phyloP scores from a whole-genome alignment of 2,888 invertebrate genomes.

The Notodonta dromedarius region DNA sequence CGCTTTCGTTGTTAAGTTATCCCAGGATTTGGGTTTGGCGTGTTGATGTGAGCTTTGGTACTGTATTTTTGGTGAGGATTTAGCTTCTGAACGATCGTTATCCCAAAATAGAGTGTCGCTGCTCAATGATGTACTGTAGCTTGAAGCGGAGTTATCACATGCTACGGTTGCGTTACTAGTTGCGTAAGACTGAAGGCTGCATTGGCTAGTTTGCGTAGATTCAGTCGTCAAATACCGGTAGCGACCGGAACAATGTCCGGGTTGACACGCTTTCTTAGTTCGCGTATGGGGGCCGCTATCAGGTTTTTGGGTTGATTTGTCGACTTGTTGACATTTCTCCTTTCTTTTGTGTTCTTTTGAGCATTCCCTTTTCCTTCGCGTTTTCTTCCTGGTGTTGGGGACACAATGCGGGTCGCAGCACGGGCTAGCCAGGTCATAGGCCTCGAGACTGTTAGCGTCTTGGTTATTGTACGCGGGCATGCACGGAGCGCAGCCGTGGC shows the following conservation, averaged over 20 bases:
- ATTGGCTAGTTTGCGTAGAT: slow-evolving; percentile 89
- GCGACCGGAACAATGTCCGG: slow-evolving; percentile 71
- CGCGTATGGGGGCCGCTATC: slow-evolving; percentile 77
- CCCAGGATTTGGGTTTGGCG: slow-evolving; percentile 94
- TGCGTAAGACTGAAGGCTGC: slow-evolving; percentile 92
- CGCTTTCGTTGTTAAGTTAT: slow-evolving; percentile 93
- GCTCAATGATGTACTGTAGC: slow-evolving; percentile 93
- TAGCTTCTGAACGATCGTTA: slow-evolving; percentile 73
- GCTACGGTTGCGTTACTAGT: slow-evolving; percentile 88
- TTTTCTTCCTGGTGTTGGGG: slow-evolving; percentile 84
- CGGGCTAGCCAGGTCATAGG: slow-evolving; percentile 93
- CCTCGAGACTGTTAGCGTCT: slow-evolving; percentile 92
- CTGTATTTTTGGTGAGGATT: slow-evolving; percentile 77
- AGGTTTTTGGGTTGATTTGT: slow-evolving; percentile 75
- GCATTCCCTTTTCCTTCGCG: slow-evolving; percentile 83
- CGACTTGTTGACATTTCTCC: slow-evolving; percentile 83
- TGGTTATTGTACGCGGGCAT: slow-evolving; percentile 86
- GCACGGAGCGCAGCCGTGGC: slow-evolving; percentile 89
- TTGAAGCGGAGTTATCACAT: slow-evolving; percentile 89
- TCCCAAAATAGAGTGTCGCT: slow-evolving; percentile 96
- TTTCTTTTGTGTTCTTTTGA: slow-evolving; percentile 86
- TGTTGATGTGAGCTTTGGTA: slow-evolving; percentile 77
- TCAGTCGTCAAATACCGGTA: slow-evolving; percentile 87
- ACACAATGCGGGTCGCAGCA: slow-evolving; percentile 95
- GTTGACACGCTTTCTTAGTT: slow-evolving; percentile 70